Percentiles rank a stretch among this genome's conserved stretches.
Evolutionary conservation across 2,113 vertebrate genomes (phyloP).

Genomic region (Chionis minor): DNA sequence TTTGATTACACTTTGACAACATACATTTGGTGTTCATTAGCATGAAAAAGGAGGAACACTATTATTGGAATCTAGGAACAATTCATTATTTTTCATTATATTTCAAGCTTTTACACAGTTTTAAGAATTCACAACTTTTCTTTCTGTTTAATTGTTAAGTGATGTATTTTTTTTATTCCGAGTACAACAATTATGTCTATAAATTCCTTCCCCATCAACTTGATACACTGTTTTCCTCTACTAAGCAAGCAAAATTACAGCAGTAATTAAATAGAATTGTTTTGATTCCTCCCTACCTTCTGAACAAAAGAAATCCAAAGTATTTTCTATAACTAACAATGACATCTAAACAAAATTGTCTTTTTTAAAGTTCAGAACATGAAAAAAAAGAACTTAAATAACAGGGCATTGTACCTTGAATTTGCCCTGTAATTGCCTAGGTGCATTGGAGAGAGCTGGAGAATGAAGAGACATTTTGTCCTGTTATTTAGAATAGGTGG

Average conservation of each 20-base stretch:
- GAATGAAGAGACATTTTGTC: neutral
- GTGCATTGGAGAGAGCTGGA: neutral
- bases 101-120: neutral
- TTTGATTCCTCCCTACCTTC: conserved; percentile 38
- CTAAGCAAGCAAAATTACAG: neutral
- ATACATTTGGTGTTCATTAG: neutral
- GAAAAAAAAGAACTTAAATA: neutral
- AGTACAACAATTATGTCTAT: neutral
- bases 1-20: neutral
- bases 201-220: neutral
- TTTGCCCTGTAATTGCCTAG: neutral
- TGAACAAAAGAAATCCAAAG: neutral
- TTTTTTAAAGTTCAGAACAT: neutral
- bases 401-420: neutral
- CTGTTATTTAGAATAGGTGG: neutral
- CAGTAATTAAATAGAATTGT: conserved; percentile 47
- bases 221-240: conserved; percentile 33
- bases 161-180: neutral
- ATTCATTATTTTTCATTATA: neutral
- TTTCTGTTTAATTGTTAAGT: neutral
- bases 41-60: neutral
- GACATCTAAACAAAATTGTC: neutral
- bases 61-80: neutral
- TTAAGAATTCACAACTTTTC: neutral
- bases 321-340: conserved; percentile 4